Evolutionary conservation across 2,113 vertebrate genomes (phyloP), one percentile per base, ranked within the genome.

Genomic region (Desmodus rotundus): DNA sequence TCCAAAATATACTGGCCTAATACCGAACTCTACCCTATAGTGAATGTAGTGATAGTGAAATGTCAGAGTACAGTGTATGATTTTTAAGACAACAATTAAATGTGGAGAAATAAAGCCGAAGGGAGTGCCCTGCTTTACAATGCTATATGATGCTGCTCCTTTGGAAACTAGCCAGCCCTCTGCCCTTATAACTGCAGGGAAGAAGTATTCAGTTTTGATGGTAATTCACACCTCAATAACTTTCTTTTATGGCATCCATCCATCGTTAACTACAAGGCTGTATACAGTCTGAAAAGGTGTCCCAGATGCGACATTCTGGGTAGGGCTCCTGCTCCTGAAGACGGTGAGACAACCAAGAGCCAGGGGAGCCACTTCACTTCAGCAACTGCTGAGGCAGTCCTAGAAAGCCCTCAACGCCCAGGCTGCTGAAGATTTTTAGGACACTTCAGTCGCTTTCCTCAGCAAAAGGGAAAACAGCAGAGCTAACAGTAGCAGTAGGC

Each of bases 61-160:
- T 90, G 11, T 89, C 74, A 82, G 14, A 85, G 4, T 67, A 73
- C 45, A 38, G 22, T 86, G 2, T 47, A 11, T 84, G n/a, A 77
- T 82, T 95, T 89, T 95, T 74, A 82, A 74, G 41, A 52, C 83
- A 72, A 31, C 72, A 65, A 89, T 96, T 88, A 94, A 83, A 80
- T 76, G 31, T 36, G 50, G 45, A 72, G 38, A 93, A 56, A 80
- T 84, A 78, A 85, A 58, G 20, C 41, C 89, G 61, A 94, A 78
- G 15, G 16, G 47, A 78, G 50, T 73, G 54, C 20, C 38, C 24
- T 70, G 20, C 17, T 86, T 89, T 41, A 41, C 7, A 81, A 31
- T 0, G 4, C 26, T 86, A 2, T 87, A 31, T 93, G n/a, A 47
- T 92, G 24, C 4, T 82, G 28, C 33, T 38, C 2, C 77, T 65